Percentiles rank a stretch among this genome's conserved stretches.
phyloP scores from a whole-genome alignment of 2,888 invertebrate genomes.

The Polymixis lichenea region DNA sequence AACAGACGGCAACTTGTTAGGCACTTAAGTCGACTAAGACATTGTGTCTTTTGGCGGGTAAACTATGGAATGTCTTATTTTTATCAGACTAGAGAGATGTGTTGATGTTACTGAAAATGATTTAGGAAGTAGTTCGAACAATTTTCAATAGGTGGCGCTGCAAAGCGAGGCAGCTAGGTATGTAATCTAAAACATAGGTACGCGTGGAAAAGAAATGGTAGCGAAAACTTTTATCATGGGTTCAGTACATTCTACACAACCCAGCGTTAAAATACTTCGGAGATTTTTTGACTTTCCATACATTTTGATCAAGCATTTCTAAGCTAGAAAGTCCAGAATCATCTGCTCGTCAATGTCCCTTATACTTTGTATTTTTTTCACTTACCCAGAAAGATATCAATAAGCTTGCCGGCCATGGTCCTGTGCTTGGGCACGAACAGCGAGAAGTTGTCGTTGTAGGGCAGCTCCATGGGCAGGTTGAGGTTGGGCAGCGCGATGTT shows the following conservation, averaged over 20 bases:
- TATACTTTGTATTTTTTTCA: background rate
- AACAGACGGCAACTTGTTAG: background rate
- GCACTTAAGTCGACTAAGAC: background rate
- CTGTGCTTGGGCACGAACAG: constrained; percentile 93
- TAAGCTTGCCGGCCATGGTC: constrained; percentile 92
- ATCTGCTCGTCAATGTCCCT: background rate
- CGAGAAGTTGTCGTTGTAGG: constrained; percentile 92
- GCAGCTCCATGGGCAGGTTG: constrained; percentile 90
- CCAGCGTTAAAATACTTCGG: background rate
- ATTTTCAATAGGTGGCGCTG: constrained; percentile 1
- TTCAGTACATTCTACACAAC: background rate
- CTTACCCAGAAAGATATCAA: constrained; percentile 91
- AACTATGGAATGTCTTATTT: background rate
- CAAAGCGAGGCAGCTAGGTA: background rate
- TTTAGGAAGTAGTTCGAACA: background rate
- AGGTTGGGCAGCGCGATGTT: constrained; percentile 92
- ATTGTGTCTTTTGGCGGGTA: background rate
- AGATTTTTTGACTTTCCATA: too few species aligned
- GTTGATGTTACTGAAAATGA: background rate
- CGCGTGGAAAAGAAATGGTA: background rate
- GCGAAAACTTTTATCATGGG: background rate
- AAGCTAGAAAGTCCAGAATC: background rate
- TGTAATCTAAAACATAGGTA: too few species aligned
- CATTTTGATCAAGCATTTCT: background rate
- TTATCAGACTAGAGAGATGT: background rate